Percentiles rank a stretch among this genome's conserved stretches.
Conservation (phyloP, 2,797 vertebrate species). For the Setipinna tenuifilis region DNA sequence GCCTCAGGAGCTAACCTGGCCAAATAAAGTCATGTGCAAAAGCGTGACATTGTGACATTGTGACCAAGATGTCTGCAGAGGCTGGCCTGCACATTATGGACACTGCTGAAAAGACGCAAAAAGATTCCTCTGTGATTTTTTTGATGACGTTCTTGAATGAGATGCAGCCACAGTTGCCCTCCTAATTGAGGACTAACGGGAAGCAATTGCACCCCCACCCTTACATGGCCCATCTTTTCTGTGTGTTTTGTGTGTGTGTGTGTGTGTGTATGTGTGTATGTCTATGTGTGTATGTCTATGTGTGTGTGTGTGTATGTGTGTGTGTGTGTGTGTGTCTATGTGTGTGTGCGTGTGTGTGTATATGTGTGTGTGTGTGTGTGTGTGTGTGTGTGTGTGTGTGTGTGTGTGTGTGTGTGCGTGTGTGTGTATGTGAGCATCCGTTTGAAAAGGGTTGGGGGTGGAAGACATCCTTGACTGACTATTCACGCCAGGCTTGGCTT, state of each 20-base stretch:
- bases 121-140: conserved; percentile 42
- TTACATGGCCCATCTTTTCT: background rate
- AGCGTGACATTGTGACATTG: conserved; percentile 10
- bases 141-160: conserved; percentile 45
- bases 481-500: conserved; percentile 45
- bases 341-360: conserved; percentile 31
- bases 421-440: conserved; percentile 1
- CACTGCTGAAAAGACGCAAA: conserved; percentile 40
- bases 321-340: conserved; percentile 24
- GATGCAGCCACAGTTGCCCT: conserved; percentile 25
- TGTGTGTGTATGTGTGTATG: conserved; percentile 22
- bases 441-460: conserved; percentile 27
- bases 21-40: background rate
- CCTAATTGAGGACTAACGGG: conserved; percentile 40
- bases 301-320: conserved; percentile 17
- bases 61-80: conserved; percentile 30
- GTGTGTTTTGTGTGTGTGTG: conserved; percentile 37
- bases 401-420: conserved; percentile 17
- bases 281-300: too few relatives aligned
- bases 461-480: conserved; percentile 42
- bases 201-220: background rate
- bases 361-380: conserved; percentile 28
- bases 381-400: background rate
- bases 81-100: conserved; percentile 38
- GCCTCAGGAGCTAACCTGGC: conserved; percentile 5